phyloP scores from a whole-genome alignment of 2,888 invertebrate genomes.

The Campoletis raptor region DNA sequence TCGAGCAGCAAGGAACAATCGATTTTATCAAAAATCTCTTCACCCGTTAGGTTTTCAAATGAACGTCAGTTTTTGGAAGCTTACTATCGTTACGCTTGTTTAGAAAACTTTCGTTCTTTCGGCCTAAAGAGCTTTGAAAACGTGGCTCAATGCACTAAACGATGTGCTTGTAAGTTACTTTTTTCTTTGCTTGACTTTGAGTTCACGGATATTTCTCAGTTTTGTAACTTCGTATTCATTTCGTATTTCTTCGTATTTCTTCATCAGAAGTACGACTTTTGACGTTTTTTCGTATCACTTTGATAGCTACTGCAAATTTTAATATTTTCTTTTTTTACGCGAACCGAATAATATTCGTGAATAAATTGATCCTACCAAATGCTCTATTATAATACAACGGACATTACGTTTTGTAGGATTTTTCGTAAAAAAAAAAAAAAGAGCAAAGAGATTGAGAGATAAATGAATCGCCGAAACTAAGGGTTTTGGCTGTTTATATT shows the following conservation, averaged over 20 bases:
- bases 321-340: constrained; percentile 5
- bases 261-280: background rate
- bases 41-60: background rate
- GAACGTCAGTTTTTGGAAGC: constrained; percentile 10
- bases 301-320: background rate
- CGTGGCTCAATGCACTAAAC: background rate
- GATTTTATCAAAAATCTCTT: background rate
- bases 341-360: constrained; percentile 44
- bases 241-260: background rate
- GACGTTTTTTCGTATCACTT: constrained; percentile 1
- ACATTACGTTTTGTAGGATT: background rate
- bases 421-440: constrained; percentile 33
- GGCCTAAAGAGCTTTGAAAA: constrained; percentile 18
- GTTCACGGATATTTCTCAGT: constrained; percentile 49
- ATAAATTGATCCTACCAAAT: constrained; percentile 38
- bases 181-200: constrained; percentile 18
- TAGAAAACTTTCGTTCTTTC: constrained; percentile 19
- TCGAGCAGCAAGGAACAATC: constrained; percentile 42
- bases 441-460: constrained; percentile 15
- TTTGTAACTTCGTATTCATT: background rate
- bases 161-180: background rate
- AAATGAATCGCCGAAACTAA: constrained; percentile 19
- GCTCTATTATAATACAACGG: constrained; percentile 19
- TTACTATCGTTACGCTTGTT: background rate
- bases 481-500: constrained; percentile 70